These are phyloP conservation scores for Polydrusus pterygomalis DNA, from an alignment of 2,888 invertebrate species.

Conservation along the genomic window DNA sequence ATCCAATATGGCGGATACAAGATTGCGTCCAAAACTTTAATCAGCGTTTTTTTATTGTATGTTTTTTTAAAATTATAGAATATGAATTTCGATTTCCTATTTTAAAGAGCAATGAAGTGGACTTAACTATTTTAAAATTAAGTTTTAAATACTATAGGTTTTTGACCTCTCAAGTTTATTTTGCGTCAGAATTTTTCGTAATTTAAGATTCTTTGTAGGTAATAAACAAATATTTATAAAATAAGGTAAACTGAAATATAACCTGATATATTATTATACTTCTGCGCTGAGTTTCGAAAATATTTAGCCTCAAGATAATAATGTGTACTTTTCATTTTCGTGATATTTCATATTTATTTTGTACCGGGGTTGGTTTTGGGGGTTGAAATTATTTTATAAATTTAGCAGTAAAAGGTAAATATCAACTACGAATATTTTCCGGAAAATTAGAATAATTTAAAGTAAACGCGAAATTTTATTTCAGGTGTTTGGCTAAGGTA, in stretches of 20 bases:
- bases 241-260: conserved; percentile 13
- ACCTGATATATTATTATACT: conserved; percentile 13
- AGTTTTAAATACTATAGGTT: too few relatives aligned
- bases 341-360: conserved; percentile 35
- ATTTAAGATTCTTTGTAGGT: neutral
- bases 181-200: neutral
- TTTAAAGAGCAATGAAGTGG: too few relatives aligned
- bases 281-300: neutral
- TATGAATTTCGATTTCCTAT: too few relatives aligned
- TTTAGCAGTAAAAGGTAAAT: conserved; percentile 42
- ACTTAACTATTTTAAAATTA: too few relatives aligned
- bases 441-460: conserved; percentile 39
- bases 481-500: conserved; percentile 25
- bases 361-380: conserved; percentile 18
- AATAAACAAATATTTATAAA: conserved; percentile 8
- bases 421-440: conserved; percentile 41
- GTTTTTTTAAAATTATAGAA: too few relatives aligned
- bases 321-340: conserved; percentile 40
- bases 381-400: conserved; percentile 44
- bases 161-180: too few relatives aligned
- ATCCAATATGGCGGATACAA: too few relatives aligned
- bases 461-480: conserved; percentile 43
- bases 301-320: conserved; percentile 31
- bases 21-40: too few relatives aligned
- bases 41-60: too few relatives aligned